Percentiles rank a stretch among this genome's conserved stretches.
phyloP scores from a whole-genome alignment of 2,113 vertebrate genomes.

The Zapus hudsonius region DNA sequence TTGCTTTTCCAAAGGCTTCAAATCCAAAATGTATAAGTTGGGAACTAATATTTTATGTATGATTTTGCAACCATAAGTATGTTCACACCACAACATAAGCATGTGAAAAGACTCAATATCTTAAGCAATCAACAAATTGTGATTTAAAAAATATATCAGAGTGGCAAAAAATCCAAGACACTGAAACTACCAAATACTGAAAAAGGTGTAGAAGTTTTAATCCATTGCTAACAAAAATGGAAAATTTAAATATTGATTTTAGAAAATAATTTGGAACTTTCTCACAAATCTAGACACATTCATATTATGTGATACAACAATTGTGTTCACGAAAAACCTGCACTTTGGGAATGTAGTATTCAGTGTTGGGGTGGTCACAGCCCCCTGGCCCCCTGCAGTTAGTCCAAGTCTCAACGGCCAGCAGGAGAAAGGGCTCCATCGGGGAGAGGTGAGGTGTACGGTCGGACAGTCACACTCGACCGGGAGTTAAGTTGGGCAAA shows the following conservation, averaged over 20 bases:
- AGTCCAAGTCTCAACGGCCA: too few relatives aligned
- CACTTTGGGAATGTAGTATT: neutral
- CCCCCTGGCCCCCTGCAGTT: too few relatives aligned
- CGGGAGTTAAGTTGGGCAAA: too few relatives aligned
- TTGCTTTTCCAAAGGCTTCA: neutral
- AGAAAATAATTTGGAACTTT: neutral
- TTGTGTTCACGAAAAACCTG: neutral
- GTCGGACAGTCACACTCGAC: too few relatives aligned
- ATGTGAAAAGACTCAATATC: neutral
- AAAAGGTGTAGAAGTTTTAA: neutral
- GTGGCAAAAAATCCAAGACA: neutral
- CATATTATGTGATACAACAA: neutral
- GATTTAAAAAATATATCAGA: neutral
- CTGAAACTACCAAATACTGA: neutral
- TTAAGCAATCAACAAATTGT: neutral
- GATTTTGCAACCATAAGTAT: too few relatives aligned
- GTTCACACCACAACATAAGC: neutral
- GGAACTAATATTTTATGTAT: neutral
- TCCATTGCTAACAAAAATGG: neutral
- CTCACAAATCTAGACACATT: neutral
- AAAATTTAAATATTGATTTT: neutral
- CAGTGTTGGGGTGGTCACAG: too few relatives aligned
- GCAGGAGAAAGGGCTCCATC: too few relatives aligned
- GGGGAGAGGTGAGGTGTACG: too few relatives aligned
- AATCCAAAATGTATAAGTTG: neutral